Percentiles rank a stretch among this genome's conserved stretches.
These are phyloP conservation scores for Caenorhabditis virilis DNA, from an alignment of 2,888 invertebrate species.

Conservation along the genomic window DNA sequence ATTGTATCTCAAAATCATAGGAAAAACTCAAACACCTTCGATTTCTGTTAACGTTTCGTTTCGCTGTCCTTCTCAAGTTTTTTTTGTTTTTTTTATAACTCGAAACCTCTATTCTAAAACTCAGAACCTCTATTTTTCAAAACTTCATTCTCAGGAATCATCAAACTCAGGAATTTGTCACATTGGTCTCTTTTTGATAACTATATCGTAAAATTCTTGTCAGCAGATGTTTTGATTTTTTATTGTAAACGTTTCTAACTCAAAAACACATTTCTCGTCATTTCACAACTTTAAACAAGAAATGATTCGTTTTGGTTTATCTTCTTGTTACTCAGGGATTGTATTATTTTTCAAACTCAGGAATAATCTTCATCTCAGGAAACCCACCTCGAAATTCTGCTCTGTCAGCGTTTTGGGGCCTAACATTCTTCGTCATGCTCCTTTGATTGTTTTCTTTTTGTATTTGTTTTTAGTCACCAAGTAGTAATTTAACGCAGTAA, in stretches of 20 bases:
- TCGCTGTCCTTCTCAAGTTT: neutral
- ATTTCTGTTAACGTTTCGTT: neutral
- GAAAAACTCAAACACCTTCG: no score
- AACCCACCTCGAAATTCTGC: conserved; percentile 32
- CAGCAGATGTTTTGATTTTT: neutral
- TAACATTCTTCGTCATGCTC: conserved; percentile 6
- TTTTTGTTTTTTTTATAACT: conserved; percentile 1
- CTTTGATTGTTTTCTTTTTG: no score
- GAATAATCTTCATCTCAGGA: conserved; percentile 46
- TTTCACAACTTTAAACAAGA: conserved; percentile 8
- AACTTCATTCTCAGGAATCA: conserved; percentile 45
- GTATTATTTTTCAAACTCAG: conserved; percentile 41
- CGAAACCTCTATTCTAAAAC: neutral
- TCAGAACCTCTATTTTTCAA: conserved; percentile 8
- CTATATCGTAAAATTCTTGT: neutral
- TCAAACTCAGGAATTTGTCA: conserved; percentile 43
- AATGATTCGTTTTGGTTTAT: conserved; percentile 10
- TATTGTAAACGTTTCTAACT: conserved; percentile 11
- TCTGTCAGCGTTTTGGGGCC: conserved; percentile 17
- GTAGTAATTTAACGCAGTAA: neutral
- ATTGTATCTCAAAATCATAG: neutral
- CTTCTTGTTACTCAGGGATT: conserved; percentile 36
- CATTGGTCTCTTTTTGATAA: conserved; percentile 29
- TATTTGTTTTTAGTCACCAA: neutral
- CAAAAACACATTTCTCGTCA: conserved; percentile 36